phyloP scores from a whole-genome alignment of 2,888 invertebrate species.

The Nesidiocoris tenuis region DNA sequence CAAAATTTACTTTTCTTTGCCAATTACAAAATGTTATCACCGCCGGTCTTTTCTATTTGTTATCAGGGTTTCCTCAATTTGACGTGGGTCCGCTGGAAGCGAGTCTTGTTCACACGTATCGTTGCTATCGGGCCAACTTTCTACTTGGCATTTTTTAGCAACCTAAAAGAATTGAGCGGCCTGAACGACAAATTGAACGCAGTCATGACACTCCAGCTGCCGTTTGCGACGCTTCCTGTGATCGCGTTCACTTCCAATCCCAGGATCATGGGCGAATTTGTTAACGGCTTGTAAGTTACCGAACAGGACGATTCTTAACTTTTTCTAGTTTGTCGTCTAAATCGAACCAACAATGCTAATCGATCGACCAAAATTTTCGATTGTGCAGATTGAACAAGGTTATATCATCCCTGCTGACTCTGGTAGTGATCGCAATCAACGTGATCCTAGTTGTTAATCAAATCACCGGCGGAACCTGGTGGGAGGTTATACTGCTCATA shows the following conservation, averaged over 20 bases:
- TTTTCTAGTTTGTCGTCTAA: no score
- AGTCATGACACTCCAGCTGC: conserved; percentile 81
- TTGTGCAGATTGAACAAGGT: conserved; percentile 71
- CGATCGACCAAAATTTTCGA: no score
- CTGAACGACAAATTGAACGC: conserved; percentile 87
- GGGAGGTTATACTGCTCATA: conserved; percentile 56
- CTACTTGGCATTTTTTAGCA: conserved; percentile 66
- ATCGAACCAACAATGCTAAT: no score
- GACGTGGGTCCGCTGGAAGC: conserved; percentile 82
- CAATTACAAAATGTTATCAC: no score
- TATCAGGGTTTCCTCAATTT: conserved; percentile 74
- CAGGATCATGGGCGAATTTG: conserved; percentile 81
- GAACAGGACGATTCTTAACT: no score
- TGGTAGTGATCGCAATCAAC: conserved; percentile 75
- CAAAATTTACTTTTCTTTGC: no score
- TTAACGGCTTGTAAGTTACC: conserved; percentile 67
- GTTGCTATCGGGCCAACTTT: conserved; percentile 78
- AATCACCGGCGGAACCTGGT: conserved; percentile 54
- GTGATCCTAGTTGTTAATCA: conserved; percentile 72
- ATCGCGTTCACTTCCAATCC: conserved; percentile 80
- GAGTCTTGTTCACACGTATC: conserved; percentile 78
- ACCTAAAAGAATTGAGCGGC: conserved; percentile 68
- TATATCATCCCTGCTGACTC: conserved; percentile 65
- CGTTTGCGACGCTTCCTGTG: conserved; percentile 82
- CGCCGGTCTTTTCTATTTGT: no score